These are phyloP conservation scores for Lasius platythorax DNA, from an alignment of 2,888 invertebrate genomes.

Conservation along the genomic window DNA sequence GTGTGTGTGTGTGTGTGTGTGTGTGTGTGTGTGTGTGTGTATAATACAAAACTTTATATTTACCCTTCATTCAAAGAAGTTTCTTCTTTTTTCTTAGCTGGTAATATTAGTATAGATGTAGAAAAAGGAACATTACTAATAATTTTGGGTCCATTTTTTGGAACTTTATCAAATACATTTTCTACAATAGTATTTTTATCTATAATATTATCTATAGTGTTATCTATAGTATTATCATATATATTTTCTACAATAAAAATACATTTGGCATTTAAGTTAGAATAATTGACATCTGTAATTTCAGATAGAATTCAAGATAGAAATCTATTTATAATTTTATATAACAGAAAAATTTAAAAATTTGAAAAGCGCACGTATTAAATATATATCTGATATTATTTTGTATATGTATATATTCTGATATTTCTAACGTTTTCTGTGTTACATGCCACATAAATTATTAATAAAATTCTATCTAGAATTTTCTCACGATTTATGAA, in stretches of 20 bases:
- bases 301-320: not conserved
- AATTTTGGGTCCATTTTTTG: not conserved
- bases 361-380: not conserved
- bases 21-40: too few relatives aligned
- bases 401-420: not conserved
- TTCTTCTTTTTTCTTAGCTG: not conserved
- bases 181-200: not conserved
- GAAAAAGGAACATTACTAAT: slow-evolving; percentile 14
- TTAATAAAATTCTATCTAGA: not conserved
- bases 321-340: too few relatives aligned
- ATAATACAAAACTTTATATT: not conserved
- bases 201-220: not conserved
- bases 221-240: not conserved
- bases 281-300: not conserved
- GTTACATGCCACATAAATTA: not conserved
- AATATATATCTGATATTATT: not conserved
- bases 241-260: not conserved
- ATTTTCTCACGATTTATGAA: too few relatives aligned
- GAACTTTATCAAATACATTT: not conserved
- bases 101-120: not conserved
- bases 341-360: not conserved
- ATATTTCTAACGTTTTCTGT: not conserved
- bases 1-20: too few relatives aligned
- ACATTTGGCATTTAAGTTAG: not conserved
- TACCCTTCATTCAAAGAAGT: not conserved